Percentiles rank a stretch among this genome's conserved stretches.
phyloP scores from a whole-genome alignment of 2,888 invertebrate genomes.

The Deilephila elpenor region DNA sequence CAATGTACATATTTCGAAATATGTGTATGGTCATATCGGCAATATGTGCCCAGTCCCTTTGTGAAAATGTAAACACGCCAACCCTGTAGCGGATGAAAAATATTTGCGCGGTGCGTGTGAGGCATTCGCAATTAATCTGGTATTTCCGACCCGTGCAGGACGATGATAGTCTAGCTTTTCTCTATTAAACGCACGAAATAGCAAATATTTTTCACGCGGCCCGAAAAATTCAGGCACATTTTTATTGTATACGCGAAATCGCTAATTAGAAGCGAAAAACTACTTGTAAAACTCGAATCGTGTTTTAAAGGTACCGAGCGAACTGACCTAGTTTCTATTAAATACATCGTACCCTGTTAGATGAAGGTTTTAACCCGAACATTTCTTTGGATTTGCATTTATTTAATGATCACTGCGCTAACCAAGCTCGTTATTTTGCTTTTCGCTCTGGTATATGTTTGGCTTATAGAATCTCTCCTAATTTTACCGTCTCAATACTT shows the following conservation, averaged over 20 bases:
- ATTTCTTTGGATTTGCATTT: no score
- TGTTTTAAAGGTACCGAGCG: no score
- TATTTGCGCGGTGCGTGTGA: slow-evolving; percentile 56
- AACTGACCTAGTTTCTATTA: no score
- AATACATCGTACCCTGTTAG: no score
- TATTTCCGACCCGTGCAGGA: slow-evolving; percentile 43
- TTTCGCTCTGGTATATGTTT: no score
- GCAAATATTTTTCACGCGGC: neutral
- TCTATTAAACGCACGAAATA: neutral
- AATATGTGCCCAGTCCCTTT: neutral
- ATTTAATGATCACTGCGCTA: no score
- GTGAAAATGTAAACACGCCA: slow-evolving; percentile 10
- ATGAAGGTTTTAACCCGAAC: no score
- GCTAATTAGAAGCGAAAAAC: neutral
- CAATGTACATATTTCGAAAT: no score
- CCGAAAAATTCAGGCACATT: neutral
- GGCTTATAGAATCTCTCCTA: no score
- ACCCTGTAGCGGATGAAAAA: slow-evolving; percentile 46
- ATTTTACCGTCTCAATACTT: no score
- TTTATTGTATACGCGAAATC: neutral
- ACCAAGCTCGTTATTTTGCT: no score
- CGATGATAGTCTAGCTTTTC: neutral
- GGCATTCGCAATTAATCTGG: slow-evolving; percentile 64
- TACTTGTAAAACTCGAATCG: neutral
- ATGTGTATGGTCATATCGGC: no score